phyloP scores from a whole-genome alignment of 2,113 vertebrate genomes.

The Natator depressus region DNA sequence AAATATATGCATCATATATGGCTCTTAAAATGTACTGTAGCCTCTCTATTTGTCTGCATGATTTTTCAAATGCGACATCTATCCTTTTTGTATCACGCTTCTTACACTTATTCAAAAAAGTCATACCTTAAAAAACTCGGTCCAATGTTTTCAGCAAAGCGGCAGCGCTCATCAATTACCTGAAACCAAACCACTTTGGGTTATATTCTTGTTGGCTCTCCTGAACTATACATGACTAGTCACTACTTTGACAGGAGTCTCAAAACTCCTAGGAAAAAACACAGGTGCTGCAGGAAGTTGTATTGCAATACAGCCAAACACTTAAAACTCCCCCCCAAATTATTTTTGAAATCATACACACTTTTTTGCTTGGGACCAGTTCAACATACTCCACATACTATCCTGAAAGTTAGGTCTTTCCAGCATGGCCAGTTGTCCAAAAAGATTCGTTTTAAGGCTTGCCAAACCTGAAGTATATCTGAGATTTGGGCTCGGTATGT shows the following conservation, averaged over 20 bases:
- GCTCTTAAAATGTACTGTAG: not conserved
- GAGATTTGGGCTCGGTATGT: not conserved
- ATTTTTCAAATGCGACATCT: not conserved
- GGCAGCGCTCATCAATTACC: not conserved
- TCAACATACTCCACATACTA: not conserved
- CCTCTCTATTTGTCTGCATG: not conserved
- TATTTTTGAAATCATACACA: not conserved
- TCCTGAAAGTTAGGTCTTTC: not conserved
- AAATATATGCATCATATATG: rapidly evolving
- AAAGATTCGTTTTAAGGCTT: not conserved
- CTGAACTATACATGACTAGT: not conserved
- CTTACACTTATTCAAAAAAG: not conserved
- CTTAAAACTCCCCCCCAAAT: not conserved
- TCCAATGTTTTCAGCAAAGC: not conserved
- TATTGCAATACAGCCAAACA: not conserved
- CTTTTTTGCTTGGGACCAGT: not conserved
- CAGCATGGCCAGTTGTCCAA: not conserved
- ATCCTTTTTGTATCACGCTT: not conserved
- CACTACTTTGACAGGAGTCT: not conserved
- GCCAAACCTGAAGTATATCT: not conserved
- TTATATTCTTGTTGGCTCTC: not conserved
- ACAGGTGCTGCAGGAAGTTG: not conserved
- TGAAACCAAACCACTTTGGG: not conserved
- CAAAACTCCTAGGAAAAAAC: not conserved
- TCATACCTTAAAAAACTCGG: not conserved